Percentiles rank a stretch among this genome's conserved stretches.
phyloP scores from a whole-genome alignment of 2,797 vertebrate genomes.

The Lepus townsendii region DNA sequence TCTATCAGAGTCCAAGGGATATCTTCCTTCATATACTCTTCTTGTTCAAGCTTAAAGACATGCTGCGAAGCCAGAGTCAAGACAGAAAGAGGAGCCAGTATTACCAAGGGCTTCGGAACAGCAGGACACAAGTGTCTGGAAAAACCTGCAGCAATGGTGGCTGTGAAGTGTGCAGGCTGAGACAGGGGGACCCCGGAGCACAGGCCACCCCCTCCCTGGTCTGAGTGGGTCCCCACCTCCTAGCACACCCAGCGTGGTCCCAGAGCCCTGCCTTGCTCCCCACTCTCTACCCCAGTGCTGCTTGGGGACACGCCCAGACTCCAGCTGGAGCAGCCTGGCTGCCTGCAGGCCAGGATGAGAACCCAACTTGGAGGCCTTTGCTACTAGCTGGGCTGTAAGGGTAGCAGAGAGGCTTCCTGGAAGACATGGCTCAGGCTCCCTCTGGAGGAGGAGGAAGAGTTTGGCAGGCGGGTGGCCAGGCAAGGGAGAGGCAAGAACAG shows the following conservation, averaged over 20 bases:
- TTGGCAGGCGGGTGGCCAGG: neutral
- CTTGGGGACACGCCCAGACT: neutral
- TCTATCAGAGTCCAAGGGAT: constrained; percentile 99
- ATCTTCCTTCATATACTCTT: constrained; percentile 99
- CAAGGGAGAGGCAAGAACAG: neutral
- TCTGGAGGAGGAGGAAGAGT: neutral
- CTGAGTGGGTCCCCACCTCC: neutral
- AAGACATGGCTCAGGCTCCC: neutral
- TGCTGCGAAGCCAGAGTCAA: constrained; percentile 89
- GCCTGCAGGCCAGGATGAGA: neutral
- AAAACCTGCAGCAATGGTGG: neutral
- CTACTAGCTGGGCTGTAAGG: neutral
- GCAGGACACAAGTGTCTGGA: neutral
- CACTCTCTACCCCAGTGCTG: neutral
- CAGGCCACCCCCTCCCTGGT: rapidly evolving
- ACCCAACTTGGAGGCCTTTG: neutral
- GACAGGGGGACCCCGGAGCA: neutral
- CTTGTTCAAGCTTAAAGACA: constrained; percentile 99
- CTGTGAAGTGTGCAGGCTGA: neutral
- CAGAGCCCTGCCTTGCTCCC: neutral
- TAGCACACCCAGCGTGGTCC: neutral
- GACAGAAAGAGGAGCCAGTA: neutral
- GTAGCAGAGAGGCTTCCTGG: neutral
- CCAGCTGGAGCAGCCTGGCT: neutral
- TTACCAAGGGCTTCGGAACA: neutral